Percentiles rank a stretch among this genome's conserved stretches.
These are phyloP conservation scores for Coleophora deauratella DNA, from an alignment of 2,888 invertebrate species.

Conservation along the genomic window DNA sequence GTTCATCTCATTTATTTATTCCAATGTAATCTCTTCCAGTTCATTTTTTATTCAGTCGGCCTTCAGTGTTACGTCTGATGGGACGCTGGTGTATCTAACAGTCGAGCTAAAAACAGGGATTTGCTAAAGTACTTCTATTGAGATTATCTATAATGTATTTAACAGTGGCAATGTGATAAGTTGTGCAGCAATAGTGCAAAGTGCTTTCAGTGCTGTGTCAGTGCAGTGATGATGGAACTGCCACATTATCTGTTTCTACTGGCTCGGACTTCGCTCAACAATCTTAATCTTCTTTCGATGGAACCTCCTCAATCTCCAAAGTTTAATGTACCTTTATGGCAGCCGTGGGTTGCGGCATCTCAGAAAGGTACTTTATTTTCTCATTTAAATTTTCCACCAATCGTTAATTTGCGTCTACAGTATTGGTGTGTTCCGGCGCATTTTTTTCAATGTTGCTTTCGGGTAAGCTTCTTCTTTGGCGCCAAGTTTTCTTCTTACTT, in stretches of 20 bases:
- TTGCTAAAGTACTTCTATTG: conserved; percentile 24
- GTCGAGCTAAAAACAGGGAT: conserved; percentile 22
- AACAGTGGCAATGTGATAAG: no score
- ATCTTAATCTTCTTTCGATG: conserved; percentile 50
- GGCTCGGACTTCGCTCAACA: conserved; percentile 52
- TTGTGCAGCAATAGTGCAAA: no score
- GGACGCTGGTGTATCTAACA: conserved; percentile 44
- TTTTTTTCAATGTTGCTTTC: no score
- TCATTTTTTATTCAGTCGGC: conserved; percentile 74
- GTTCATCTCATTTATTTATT: conserved; percentile 76
- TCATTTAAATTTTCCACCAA: neutral
- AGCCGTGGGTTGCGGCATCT: conserved; percentile 61
- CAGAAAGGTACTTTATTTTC: conserved; percentile 44
- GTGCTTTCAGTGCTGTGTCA: neutral
- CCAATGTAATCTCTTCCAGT: conserved; percentile 75
- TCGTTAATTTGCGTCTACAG: no score
- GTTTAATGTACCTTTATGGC: conserved; percentile 67
- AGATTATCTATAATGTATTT: neutral
- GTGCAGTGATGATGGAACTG: conserved; percentile 56
- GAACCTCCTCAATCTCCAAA: conserved; percentile 69
- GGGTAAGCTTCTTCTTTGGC: no score
- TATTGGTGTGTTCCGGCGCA: no score
- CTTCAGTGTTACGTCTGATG: conserved; percentile 72
- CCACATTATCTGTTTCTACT: conserved; percentile 58
- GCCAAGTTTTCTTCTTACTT: no score